Conservation (phyloP, 2,888 invertebrate species). For the Ophion obscuratus region DNA sequence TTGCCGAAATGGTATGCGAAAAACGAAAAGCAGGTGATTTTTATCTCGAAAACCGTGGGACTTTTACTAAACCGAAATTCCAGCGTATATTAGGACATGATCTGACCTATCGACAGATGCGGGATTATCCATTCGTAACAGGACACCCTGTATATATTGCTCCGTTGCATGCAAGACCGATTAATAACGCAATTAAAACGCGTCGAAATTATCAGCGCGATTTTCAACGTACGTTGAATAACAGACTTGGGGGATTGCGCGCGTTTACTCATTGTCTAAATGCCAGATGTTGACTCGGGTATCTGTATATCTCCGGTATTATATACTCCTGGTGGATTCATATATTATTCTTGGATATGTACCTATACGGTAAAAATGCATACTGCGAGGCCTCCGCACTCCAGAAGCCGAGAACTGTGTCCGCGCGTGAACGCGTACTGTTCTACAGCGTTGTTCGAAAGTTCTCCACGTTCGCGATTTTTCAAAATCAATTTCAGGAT, state of each 20-base stretch:
- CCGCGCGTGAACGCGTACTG: slow-evolving; percentile 8
- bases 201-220: slow-evolving; percentile 20
- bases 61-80: no score
- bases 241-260: slow-evolving; percentile 31
- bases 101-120: no score
- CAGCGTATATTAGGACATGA: no score
- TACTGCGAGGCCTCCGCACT: slow-evolving; percentile 52
- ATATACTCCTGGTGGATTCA: slow-evolving; percentile 27
- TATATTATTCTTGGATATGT: slow-evolving; percentile 14
- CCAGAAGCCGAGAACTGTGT: slow-evolving; percentile 43
- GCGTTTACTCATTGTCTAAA: slow-evolving; percentile 63
- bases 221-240: slow-evolving; percentile 22
- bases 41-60: no score
- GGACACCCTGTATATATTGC: background rate
- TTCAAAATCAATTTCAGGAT: background rate
- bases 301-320: slow-evolving; percentile 16
- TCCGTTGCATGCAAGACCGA: background rate
- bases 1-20: no score
- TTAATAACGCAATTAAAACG: slow-evolving; percentile 54
- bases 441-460: slow-evolving; percentile 44
- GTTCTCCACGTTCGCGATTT: background rate
- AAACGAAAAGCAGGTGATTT: no score
- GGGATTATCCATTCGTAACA: background rate
- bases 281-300: slow-evolving; percentile 51
- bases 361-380: slow-evolving; percentile 30